Base-by-base conservation (phyloP, 2,797 vertebrate species). In the Anniella stebbinsi region DNA sequence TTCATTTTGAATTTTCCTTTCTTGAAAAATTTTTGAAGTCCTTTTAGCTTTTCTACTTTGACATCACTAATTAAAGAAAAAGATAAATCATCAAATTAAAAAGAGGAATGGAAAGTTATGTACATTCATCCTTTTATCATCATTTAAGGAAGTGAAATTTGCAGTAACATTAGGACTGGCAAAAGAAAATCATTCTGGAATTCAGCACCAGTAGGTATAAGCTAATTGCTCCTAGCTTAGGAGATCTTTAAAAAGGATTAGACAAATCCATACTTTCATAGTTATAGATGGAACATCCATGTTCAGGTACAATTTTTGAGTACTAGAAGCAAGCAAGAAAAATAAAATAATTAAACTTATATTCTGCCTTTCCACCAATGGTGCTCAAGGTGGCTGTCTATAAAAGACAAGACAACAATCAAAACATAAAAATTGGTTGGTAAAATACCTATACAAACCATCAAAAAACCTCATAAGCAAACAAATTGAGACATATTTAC, bases 1-100 rank as follows among this genome's bases (percentile, higher is more conserved):
- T 93, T 97, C 89, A 94, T 88, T 91, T 96, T 96, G 88, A 96
- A 80, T 89, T 95, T 96, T 70, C 97, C 97, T 88, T 96, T 97
- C 88, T 94, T 97, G 88, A 98, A 97, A 67, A 97, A 93, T 41
- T 93, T 94, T 75, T 93, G 96, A 76, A 97, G 89, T 72, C 85
- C 93, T 91, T 94, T 97, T 4, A 95, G 89, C 18, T 96, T 94
- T 91, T 95, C 93, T 91, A 76, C 91, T 91, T 96, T 97, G 91
- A 91, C 89, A 94, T 89, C 95, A 90, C 96, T 90, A 93, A 87
- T 91, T 94, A 73, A 89, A 84, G 18, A 76, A 30, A 63, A 30
- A n/a, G 1, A 77, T 6, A 48, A 66, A 72, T 13, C 5, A 90
- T 81, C 5, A 66, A 51, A 86, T 75, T 83, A 45, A 38, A 66